Evolutionary conservation across 2,888 invertebrate species (phyloP).

Genomic region (Lysandra coridon): DNA sequence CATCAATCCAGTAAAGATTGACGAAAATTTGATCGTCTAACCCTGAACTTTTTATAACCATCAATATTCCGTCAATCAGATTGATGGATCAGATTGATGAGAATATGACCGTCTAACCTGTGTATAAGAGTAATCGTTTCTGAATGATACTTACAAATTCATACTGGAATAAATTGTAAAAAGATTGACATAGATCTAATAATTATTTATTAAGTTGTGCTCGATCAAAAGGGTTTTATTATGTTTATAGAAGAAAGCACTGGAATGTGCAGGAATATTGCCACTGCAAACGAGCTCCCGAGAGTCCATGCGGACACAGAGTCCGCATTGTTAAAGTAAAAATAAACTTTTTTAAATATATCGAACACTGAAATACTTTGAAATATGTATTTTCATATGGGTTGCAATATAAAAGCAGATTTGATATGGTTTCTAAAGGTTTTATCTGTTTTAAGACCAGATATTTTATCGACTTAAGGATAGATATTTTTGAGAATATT

Average conservation of each 20-base stretch:
- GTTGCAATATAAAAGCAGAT: too few relatives aligned
- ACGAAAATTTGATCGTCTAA: too few relatives aligned
- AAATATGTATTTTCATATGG: not conserved
- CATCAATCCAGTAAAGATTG: too few relatives aligned
- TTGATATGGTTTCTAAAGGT: not conserved
- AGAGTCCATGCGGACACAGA: not conserved
- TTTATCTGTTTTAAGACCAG: not conserved
- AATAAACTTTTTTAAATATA: not conserved
- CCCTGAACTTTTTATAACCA: too few relatives aligned
- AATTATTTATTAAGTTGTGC: not conserved
- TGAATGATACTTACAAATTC: too few relatives aligned
- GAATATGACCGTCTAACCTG: too few relatives aligned
- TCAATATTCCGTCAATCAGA: too few relatives aligned
- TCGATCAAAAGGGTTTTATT: not conserved
- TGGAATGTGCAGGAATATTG: not conserved
- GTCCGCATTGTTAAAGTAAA: not conserved
- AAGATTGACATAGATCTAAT: not conserved
- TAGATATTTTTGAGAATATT: not conserved
- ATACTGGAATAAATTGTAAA: too few relatives aligned
- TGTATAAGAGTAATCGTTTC: too few relatives aligned
- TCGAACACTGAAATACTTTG: not conserved
- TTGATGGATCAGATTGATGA: too few relatives aligned
- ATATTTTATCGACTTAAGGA: not conserved
- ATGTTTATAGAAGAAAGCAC: not conserved
- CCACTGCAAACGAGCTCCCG: not conserved